Percentiles rank a stretch among this genome's conserved stretches.
phyloP scores from a whole-genome alignment of 2,797 vertebrate species.

The Selene dorsalis region DNA sequence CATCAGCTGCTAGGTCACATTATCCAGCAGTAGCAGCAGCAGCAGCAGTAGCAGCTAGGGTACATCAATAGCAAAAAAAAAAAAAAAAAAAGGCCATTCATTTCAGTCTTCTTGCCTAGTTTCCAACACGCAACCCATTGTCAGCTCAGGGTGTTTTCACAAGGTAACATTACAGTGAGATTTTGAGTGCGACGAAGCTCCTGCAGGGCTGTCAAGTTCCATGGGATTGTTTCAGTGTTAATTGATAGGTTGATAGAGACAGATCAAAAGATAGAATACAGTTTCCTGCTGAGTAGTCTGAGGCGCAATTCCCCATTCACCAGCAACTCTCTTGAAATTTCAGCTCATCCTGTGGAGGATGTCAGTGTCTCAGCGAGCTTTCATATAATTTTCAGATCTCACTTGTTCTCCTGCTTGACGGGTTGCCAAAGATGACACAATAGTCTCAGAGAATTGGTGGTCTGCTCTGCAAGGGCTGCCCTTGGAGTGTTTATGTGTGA shows the following conservation, averaged over 20 bases:
- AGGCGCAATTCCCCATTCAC: constrained; percentile 53
- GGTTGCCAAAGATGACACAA: constrained; percentile 44
- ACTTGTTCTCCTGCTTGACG: constrained; percentile 61
- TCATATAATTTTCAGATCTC: constrained; percentile 65
- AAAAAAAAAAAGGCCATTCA: no score
- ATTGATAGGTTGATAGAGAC: constrained; percentile 79
- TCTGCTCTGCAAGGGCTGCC: constrained; percentile 47
- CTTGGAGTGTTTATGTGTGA: constrained; percentile 80
- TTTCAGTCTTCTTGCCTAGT: constrained; percentile 42
- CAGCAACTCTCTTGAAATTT: constrained; percentile 63
- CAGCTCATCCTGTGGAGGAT: constrained; percentile 56
- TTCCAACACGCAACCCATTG: constrained; percentile 28
- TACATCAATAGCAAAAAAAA: constrained; percentile 26
- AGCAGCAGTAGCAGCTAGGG: constrained; percentile 36
- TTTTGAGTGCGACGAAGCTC: constrained; percentile 61
- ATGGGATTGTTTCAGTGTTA: constrained; percentile 76
- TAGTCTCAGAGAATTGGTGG: constrained; percentile 60
- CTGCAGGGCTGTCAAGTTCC: constrained; percentile 65
- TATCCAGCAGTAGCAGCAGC: constrained; percentile 42
- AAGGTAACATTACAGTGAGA: constrained; percentile 48
- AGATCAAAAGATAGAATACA: constrained; percentile 48
- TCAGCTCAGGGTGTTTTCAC: constrained; percentile 49
- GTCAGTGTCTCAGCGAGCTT: constrained; percentile 59
- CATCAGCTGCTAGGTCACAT: constrained; percentile 47
- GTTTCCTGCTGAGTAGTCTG: constrained; percentile 63